A percentile compares a stretch with the other conserved stretches of the same genome.
Conservation (phyloP, 2,113 vertebrate species). For the Noctilio leporinus region DNA sequence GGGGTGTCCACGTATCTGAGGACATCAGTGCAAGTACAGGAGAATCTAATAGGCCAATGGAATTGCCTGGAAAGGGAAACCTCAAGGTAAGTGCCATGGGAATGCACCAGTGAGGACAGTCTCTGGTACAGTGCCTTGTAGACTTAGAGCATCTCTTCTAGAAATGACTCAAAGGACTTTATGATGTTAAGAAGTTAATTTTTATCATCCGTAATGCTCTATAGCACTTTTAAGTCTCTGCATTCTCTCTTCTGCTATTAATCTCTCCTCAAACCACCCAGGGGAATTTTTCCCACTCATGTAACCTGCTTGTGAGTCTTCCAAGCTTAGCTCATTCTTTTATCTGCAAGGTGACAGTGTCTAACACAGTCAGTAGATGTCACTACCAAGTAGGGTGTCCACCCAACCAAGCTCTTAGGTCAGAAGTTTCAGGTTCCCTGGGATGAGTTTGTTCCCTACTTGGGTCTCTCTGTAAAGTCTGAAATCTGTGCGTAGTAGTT, state of each 20-base stretch:
- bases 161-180: not conserved
- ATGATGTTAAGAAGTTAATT: not conserved
- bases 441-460: not conserved
- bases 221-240: not conserved
- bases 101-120: not conserved
- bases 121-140: rapidly evolving
- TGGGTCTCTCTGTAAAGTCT: not conserved
- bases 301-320: not conserved
- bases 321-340: not conserved
- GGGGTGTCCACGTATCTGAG: too few relatives aligned
- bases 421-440: not conserved
- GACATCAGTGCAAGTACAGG: not conserved
- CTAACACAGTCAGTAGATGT: conserved; percentile 4
- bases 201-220: not conserved
- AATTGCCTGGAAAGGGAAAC: not conserved
- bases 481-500: not conserved
- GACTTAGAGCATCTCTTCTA: not conserved
- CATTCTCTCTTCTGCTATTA: not conserved
- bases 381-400: not conserved
- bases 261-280: not conserved
- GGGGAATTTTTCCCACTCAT: not conserved
- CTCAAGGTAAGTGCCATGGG: not conserved
- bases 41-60: not conserved
- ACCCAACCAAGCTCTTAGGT: not conserved
- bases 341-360: not conserved